A percentile compares a stretch with the other conserved stretches of the same genome.
These are phyloP conservation scores for Felis chaus DNA, from an alignment of 2,113 vertebrate genomes.

Conservation along the genomic window DNA sequence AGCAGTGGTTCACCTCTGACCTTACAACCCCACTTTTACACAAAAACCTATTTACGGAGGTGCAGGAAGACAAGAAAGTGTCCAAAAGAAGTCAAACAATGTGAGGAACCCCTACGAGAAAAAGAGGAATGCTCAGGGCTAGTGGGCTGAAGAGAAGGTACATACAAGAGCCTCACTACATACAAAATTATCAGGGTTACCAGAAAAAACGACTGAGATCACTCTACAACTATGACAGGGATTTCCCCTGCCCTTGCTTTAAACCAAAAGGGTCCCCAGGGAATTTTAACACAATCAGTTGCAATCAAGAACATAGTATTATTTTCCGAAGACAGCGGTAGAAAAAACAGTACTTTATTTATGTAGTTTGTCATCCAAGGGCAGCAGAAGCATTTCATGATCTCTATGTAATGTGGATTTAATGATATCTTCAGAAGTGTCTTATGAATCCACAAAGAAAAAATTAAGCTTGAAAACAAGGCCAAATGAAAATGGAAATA, in stretches of 20 bases:
- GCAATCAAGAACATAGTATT: constrained; percentile 61
- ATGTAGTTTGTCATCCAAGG: constrained; percentile 29
- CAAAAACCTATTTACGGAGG: constrained; percentile 5
- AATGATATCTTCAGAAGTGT: constrained; percentile 20
- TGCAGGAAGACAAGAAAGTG: constrained; percentile 2
- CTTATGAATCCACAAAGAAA: constrained; percentile 38
- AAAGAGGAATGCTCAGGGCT: constrained; percentile 4
- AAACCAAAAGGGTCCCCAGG: constrained; percentile 14
- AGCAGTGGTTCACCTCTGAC: not conserved
- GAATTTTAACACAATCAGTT: constrained; percentile 39
- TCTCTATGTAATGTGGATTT: not conserved
- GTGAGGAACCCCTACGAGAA: not conserved
- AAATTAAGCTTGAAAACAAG: constrained; percentile 45
- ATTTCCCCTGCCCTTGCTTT: not conserved
- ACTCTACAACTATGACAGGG: not conserved
- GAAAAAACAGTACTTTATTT: constrained; percentile 58
- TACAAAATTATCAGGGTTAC: constrained; percentile 9
- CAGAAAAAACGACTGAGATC: constrained; percentile 41
- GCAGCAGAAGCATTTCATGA: constrained; percentile 49
- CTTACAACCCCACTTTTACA: constrained; percentile 32
- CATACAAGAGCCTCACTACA: not conserved
- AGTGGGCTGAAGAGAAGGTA: constrained; percentile 2
- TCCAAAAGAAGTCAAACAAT: not conserved
- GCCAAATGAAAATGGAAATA: constrained; percentile 25
- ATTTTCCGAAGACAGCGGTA: constrained; percentile 44